phyloP scores from a whole-genome alignment of 2,113 vertebrate species.

The Turnix velox region DNA sequence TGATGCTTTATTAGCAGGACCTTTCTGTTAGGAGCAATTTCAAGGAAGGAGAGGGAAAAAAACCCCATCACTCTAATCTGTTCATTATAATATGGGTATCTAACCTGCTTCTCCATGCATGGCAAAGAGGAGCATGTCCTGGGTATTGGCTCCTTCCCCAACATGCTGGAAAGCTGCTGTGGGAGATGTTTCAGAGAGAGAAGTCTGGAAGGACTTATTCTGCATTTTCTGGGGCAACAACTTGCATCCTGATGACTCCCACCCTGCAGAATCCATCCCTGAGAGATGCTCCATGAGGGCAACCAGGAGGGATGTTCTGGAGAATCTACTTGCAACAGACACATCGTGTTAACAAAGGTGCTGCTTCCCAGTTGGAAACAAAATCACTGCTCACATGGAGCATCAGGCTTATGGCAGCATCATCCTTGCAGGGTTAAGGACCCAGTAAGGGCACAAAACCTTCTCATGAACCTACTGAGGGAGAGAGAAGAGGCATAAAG shows the following conservation, averaged over 20 bases:
- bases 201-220: neutral
- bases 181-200: neutral
- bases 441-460: fast-evolving
- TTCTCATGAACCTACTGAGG: fast-evolving
- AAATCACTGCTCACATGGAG: neutral
- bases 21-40: neutral
- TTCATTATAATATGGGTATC: neutral
- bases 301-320: neutral
- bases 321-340: neutral
- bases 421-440: neutral
- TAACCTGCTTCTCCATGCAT: fast-evolving
- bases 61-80: neutral
- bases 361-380: neutral
- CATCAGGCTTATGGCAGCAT: neutral
- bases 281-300: neutral
- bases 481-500: no score
- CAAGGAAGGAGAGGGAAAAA: neutral
- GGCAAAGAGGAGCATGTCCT: neutral
- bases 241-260: neutral
- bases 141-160: no score
- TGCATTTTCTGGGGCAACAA: neutral
- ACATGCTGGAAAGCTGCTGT: neutral
- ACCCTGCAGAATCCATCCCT: neutral
- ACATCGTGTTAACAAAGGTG: fast-evolving
- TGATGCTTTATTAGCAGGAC: fast-evolving